Evolutionary conservation across 2,113 vertebrate species (phyloP).

Genomic region (Solenodon paradoxus): DNA sequence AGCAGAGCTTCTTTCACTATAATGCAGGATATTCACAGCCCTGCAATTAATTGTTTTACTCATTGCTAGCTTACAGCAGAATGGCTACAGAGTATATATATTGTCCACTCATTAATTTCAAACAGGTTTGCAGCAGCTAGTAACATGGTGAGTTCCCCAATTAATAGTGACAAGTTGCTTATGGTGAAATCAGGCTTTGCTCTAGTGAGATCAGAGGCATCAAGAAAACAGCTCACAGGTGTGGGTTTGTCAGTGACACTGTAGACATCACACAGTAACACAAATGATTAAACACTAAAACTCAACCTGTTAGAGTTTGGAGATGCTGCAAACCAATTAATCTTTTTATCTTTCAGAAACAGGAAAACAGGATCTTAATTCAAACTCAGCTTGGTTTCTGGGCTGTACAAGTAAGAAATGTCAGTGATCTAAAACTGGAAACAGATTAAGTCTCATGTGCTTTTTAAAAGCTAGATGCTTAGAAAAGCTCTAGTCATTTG

Average conservation of each 20-base stretch:
- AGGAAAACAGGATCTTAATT: constrained; percentile 63
- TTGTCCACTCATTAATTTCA: constrained; percentile 5
- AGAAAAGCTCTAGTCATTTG: constrained; percentile 34
- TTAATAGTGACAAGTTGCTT: constrained; percentile 18
- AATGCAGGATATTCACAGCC: not conserved
- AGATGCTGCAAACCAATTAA: constrained; percentile 59
- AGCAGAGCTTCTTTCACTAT: not conserved
- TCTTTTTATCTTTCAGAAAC: constrained; percentile 54
- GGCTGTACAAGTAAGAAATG: not conserved
- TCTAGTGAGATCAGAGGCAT: constrained; percentile 9
- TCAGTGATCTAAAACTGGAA: constrained; percentile 27
- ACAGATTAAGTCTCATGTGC: constrained; percentile 46
- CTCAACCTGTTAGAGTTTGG: constrained; percentile 41
- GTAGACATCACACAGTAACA: not conserved
- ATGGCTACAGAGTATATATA: not conserved
- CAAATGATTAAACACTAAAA: constrained; percentile 51
- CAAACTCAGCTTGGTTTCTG: constrained; percentile 56
- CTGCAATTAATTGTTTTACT: not conserved
- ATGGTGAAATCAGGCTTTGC: not conserved
- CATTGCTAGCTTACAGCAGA: constrained; percentile 1
- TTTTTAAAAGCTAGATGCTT: constrained; percentile 52
- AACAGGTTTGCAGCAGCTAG: not conserved
- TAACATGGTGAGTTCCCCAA: not conserved
- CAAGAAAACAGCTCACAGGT: constrained; percentile 38
- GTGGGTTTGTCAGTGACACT: constrained; percentile 12